phyloP scores from a whole-genome alignment of 2,797 vertebrate genomes.

The Schizopygopsis pylzovi region DNA sequence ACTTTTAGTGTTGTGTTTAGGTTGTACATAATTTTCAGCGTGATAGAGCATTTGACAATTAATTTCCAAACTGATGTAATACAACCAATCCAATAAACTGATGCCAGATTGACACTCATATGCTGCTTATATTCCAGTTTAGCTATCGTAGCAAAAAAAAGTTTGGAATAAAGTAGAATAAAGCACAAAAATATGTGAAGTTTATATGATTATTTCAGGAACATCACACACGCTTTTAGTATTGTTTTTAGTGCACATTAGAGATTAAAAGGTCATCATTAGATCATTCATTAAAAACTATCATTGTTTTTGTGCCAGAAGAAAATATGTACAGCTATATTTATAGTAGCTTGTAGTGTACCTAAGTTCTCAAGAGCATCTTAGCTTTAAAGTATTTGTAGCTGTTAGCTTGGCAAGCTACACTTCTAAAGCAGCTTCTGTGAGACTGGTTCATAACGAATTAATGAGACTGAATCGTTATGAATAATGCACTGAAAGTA shows the following conservation, averaged over 20 bases:
- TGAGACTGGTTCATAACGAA: background rate
- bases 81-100: background rate
- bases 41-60: background rate
- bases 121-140: background rate
- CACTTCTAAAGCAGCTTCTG: background rate
- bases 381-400: background rate
- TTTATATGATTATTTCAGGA: background rate
- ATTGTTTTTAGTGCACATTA: background rate
- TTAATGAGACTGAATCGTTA: conserved; percentile 7
- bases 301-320: background rate
- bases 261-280: no score
- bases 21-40: background rate
- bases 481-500: conserved; percentile 13
- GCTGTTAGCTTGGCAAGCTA: background rate
- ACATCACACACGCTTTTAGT: background rate
- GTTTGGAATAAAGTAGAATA: background rate
- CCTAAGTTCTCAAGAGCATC: background rate
- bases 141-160: background rate
- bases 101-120: background rate
- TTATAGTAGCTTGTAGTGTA: background rate
- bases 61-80: background rate
- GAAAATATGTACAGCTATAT: background rate
- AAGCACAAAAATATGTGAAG: background rate
- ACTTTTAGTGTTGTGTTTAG: background rate
- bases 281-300: background rate